Conservation (phyloP, 2,113 vertebrate species). For the Neofelis nebulosa region DNA sequence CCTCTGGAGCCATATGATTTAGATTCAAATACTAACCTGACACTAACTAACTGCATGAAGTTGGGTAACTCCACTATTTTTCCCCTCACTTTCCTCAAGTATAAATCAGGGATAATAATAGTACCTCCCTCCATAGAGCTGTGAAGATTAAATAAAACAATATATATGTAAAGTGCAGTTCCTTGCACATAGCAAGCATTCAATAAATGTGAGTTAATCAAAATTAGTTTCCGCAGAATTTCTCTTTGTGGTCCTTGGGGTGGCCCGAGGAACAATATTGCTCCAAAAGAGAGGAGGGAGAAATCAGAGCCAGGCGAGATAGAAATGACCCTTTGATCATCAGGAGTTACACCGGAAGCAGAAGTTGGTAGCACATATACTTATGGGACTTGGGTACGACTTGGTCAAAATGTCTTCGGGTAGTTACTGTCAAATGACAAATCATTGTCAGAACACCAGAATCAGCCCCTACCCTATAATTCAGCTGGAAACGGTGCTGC, state of each 20-base stretch:
- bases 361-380: neutral
- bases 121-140: neutral
- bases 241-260: neutral
- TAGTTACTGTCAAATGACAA: neutral
- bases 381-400: neutral
- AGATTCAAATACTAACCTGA: neutral
- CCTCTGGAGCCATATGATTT: neutral
- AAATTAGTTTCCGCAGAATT: neutral
- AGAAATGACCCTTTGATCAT: neutral
- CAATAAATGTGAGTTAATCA: neutral
- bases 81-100: neutral
- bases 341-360: neutral
- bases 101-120: neutral
- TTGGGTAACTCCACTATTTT: neutral
- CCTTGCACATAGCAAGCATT: neutral
- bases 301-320: neutral
- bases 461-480: neutral
- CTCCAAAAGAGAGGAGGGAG: neutral
- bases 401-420: neutral
- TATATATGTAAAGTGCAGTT: neutral
- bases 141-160: neutral
- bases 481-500: neutral
- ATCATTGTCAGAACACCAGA: neutral
- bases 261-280: neutral
- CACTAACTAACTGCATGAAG: neutral